A percentile compares a stretch with the other conserved stretches of the same genome.
phyloP scores from a whole-genome alignment of 2,113 vertebrate species.

The Oceanodroma tethys region DNA sequence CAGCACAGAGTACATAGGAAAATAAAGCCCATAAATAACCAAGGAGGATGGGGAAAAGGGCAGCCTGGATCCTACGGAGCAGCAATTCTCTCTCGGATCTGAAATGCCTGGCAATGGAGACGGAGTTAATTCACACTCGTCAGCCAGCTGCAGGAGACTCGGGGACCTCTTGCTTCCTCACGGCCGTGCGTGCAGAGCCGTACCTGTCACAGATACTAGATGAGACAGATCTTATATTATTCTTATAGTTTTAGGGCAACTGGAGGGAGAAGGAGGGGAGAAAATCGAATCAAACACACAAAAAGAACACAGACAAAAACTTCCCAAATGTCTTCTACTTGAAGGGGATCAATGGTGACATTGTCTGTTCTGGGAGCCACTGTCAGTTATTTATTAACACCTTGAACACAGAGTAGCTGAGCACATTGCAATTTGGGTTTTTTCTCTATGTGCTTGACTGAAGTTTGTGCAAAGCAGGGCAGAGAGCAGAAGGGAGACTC shows the following conservation, averaged over 20 bases:
- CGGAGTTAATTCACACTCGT: neutral
- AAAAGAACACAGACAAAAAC: conserved; percentile 23
- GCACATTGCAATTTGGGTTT: neutral
- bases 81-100: neutral
- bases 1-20: neutral
- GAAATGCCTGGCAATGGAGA: neutral
- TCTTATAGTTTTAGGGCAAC: conserved; percentile 38
- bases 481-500: neutral
- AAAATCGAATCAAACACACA: neutral
- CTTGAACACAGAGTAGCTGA: neutral
- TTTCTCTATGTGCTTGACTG: neutral
- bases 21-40: neutral
- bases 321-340: conserved; percentile 1
- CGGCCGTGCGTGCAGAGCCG: neutral
- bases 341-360: neutral
- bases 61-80: neutral
- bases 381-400: conserved; percentile 48
- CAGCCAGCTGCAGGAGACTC: neutral
- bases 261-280: neutral
- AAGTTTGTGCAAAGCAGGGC: neutral
- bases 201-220: conserved; percentile 19
- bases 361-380: neutral
- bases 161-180: neutral
- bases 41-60: neutral
- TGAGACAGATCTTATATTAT: conserved; percentile 39